A percentile compares a stretch with the other conserved stretches of the same genome.
phyloP scores from a whole-genome alignment of 1,140 invertebrate species.

The Mylabris phalerata region DNA sequence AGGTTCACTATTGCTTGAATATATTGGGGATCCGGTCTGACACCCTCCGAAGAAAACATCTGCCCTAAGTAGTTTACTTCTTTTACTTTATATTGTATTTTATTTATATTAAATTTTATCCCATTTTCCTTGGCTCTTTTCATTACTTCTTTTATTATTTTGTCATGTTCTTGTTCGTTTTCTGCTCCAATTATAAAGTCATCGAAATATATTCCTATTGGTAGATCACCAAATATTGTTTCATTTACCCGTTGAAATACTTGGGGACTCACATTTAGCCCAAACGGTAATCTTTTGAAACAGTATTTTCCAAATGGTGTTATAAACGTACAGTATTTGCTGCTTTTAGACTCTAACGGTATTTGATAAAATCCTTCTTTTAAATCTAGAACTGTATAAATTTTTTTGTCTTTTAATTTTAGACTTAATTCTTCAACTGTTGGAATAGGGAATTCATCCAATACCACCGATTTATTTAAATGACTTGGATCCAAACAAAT shows the following conservation, averaged over 20 bases:
- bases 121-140: constrained; percentile 6
- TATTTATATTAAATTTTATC: constrained; percentile 19
- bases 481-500: constrained; percentile 46
- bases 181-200: constrained; percentile 17
- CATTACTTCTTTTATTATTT: constrained; percentile 12
- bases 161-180: constrained; percentile 16
- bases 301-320: constrained; percentile 39
- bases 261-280: constrained; percentile 37
- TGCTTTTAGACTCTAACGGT: constrained; percentile 21
- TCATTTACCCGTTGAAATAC: constrained; percentile 36
- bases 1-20: too few relatives aligned
- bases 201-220: constrained; percentile 22
- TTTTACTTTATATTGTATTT: constrained; percentile 20
- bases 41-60: constrained; percentile 15
- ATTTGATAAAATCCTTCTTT: constrained; percentile 37
- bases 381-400: constrained; percentile 44
- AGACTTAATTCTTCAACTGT: constrained; percentile 39
- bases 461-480: constrained; percentile 43
- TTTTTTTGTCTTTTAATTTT: constrained; percentile 36
- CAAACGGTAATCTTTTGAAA: constrained; percentile 38
- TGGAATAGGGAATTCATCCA: constrained; percentile 39
- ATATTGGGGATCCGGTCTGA: constrained; percentile 5
- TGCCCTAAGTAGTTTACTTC: constrained; percentile 19
- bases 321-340: constrained; percentile 35
- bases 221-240: constrained; percentile 20